Evolutionary conservation across 2,113 vertebrate genomes (phyloP), one percentile per base, ranked within the genome.

Genomic region (human): DNA sequence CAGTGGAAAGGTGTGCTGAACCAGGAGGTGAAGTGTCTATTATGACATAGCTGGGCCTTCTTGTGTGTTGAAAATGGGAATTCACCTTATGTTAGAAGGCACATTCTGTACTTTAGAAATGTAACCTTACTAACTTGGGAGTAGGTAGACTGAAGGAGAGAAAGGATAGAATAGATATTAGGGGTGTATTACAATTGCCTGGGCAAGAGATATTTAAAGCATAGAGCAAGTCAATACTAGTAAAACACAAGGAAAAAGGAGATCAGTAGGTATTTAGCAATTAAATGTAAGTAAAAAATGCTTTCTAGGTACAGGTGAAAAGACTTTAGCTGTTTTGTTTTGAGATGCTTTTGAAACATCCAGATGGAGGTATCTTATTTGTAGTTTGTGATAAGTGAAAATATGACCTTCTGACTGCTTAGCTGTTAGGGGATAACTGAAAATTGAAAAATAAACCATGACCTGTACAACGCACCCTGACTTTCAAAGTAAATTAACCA

Each of bases 361-460:
- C 30, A 88, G 20, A 68, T 73, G 40, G 48, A 68, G 45, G 61
- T 50, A 57, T 73, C 25, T 81, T 90, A 88, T 85, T 32, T 80
- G 64, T 91, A 79, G 30, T 75, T 55, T 89, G 87, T 84, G 52
- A 38, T 93, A 93, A 88, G 55, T 91, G 76, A 88, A 93, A 94
- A 75, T 8, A 23, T 43, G 70, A 88, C 40, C 61, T 73, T 8
- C 45, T 80, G 30, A 25, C 40, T 97, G 64, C 61, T 73, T 79
- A 94, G 22, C 32, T 79, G 23, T 57, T 64, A 17, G 23, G 16
- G n/a, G 35, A 66, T 59, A 93, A 57, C 68, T 30, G 45, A 79
- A 38, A 90, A 84, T 93, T 93, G 40, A 91, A 93, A 96, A 80
- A 93, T 91, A 96, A 89, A 48, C 40, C 25, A 13, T 35, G 68